Conservation (phyloP, 2,113 vertebrate species). For the Myrmecobius fasciatus region DNA sequence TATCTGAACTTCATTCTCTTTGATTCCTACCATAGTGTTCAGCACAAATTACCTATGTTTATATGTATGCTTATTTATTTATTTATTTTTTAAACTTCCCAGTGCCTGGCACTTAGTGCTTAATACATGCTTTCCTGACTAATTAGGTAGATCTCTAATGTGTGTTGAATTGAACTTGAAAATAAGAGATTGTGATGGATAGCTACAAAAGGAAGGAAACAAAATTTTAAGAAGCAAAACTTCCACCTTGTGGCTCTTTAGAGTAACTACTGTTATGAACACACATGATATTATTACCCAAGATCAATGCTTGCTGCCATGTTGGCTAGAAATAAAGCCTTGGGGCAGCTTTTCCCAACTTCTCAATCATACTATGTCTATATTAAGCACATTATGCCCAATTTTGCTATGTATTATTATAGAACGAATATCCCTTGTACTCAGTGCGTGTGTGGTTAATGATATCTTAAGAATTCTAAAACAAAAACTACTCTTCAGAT, state of each 20-base stretch:
- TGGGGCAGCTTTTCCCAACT: neutral
- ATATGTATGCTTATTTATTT: neutral
- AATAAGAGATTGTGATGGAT: conserved; percentile 2
- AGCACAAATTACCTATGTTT: neutral
- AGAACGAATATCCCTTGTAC: neutral
- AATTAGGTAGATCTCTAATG: neutral
- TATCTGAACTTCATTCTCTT: neutral
- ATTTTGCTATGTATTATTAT: neutral
- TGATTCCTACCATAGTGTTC: neutral
- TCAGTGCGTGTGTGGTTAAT: neutral
- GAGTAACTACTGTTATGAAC: neutral
- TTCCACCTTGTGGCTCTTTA: conserved; percentile 60
- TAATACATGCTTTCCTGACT: neutral
- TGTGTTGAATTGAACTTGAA: neutral
- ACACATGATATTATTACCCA: neutral
- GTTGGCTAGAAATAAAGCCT: neutral
- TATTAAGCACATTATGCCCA: neutral
- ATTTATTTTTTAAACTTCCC: neutral
- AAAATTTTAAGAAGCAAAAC: conserved; percentile 35
- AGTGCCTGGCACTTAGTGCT: neutral
- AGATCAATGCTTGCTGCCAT: neutral
- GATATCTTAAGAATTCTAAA: neutral
- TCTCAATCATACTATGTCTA: neutral
- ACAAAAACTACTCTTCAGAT: neutral
- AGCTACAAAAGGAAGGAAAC: neutral